Evolutionary conservation across 2,113 vertebrate genomes (phyloP), one percentile per base, ranked within the genome.

Genomic region (Candoia aspera): DNA sequence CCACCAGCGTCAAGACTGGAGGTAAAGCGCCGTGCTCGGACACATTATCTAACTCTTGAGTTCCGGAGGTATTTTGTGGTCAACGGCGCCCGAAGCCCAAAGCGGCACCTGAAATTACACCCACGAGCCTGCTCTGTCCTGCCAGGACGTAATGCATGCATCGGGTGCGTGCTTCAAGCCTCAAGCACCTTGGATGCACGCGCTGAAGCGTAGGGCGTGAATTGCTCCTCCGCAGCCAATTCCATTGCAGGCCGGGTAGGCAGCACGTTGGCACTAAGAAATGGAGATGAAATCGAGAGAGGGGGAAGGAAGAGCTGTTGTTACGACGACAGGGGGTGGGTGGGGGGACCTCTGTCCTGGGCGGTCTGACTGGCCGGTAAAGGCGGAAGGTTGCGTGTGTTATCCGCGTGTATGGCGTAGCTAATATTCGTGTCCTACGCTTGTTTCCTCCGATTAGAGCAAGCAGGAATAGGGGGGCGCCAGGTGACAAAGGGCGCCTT

Each of bases 361-460:
- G 26, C 53, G 1, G 26, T 12, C 19, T 29, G 12, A 2, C 53
- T 9, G 23, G 85, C 29, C 86, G 8, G 13, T 6, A 3, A 4
- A 19, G 86, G 54, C 29, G 15, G 29, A 37, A 58, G 8, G 3
- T 15, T 42, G 33, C 90, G 83, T 33, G 83, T 42, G n/a, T 64
- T 5, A n/a, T 21, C 84, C 26, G 21, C 88, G 79, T 55, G 88
- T 3, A 23, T 33, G 19, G 59, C 21, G 62, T 87, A 54, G 2
- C 37, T 42, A 49, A 68, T 55, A n/a, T 49, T n/a, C 92, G n/a
- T 57, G 49, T 26, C 84, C 58, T 2, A 37, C 4, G 42, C 90
- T 64, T 55, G 54, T 60, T 24, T 92, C 90, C 92, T 84, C 10
- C 46, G 89, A 90, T 90, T 93, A 93, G n/a, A 21, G 62, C 49